Percentiles rank a stretch among this genome's conserved stretches.
Evolutionary conservation across 2,113 vertebrate genomes (phyloP).

Genomic region (Lathamus discolor): DNA sequence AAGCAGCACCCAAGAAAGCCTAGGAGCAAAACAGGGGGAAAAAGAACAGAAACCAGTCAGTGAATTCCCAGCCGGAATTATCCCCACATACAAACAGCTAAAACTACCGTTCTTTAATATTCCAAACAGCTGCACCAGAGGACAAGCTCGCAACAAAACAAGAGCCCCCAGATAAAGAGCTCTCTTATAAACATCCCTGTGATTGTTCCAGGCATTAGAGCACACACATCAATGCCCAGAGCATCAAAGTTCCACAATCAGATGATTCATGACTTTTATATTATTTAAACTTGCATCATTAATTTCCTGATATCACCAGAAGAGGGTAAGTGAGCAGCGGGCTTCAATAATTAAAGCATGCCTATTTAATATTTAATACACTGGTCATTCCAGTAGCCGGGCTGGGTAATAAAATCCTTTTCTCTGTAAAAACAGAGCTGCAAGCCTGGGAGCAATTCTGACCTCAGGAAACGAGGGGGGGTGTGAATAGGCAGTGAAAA

Average conservation of each 20-base stretch:
- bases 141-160: neutral
- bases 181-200: neutral
- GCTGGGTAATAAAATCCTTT: slow-evolving; percentile 33
- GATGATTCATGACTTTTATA: neutral
- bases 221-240: neutral
- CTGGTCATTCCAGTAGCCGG: neutral
- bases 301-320: neutral
- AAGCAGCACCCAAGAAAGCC: slow-evolving; percentile 97
- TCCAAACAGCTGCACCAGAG: neutral
- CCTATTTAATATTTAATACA: slow-evolving; percentile 57
- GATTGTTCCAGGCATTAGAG: neutral
- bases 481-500: neutral
- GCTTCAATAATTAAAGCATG: slow-evolving; percentile 59
- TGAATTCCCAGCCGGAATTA: neutral
- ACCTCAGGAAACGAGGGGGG: neutral
- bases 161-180: neutral
- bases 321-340: neutral
- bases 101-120: neutral
- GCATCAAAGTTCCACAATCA: neutral
- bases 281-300: neutral
- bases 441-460: neutral
- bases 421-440: neutral
- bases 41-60: neutral
- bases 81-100: neutral
- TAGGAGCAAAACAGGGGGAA: slow-evolving; percentile 11